Conservation (phyloP, 2,797 vertebrate genomes). For the Harpagifer antarcticus region DNA sequence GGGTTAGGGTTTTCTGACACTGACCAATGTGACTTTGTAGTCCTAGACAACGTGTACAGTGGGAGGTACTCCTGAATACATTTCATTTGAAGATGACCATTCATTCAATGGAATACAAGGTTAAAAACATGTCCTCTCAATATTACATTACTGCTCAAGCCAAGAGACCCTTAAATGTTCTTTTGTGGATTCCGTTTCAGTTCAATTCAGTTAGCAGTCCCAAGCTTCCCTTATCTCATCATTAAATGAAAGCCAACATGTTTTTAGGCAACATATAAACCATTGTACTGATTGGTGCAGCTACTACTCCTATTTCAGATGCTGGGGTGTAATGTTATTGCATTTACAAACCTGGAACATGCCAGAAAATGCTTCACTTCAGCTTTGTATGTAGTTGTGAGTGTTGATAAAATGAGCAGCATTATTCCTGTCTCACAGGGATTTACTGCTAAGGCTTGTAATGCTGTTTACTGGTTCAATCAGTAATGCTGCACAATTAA, state of each 20-base stretch:
- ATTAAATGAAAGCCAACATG: constrained; percentile 23
- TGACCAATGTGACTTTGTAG: not conserved
- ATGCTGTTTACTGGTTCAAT: constrained; percentile 56
- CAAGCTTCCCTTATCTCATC: constrained; percentile 4
- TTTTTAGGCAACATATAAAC: constrained; percentile 9
- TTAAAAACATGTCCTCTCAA: not conserved
- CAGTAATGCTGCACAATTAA: constrained; percentile 44
- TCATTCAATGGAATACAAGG: not conserved
- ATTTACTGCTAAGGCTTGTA: constrained; percentile 40
- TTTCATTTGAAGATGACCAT: not conserved
- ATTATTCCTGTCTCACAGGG: constrained; percentile 27
- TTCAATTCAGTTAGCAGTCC: not conserved
- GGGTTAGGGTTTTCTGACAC: not conserved
- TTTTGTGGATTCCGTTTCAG: constrained; percentile 23
- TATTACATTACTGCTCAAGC: not conserved
- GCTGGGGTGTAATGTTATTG: not conserved
- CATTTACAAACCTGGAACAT: not conserved
- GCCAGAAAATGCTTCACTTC: constrained; percentile 4
- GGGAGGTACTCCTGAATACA: not conserved
- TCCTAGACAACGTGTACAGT: not conserved
- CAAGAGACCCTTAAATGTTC: constrained; percentile 14
- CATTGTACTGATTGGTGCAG: constrained; percentile 5
- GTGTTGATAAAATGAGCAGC: constrained; percentile 34
- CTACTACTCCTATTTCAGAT: constrained; percentile 5
- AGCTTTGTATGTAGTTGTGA: constrained; percentile 13